phyloP scores from a whole-genome alignment of 2,797 vertebrate species.

The Hozukius guyotensis region DNA sequence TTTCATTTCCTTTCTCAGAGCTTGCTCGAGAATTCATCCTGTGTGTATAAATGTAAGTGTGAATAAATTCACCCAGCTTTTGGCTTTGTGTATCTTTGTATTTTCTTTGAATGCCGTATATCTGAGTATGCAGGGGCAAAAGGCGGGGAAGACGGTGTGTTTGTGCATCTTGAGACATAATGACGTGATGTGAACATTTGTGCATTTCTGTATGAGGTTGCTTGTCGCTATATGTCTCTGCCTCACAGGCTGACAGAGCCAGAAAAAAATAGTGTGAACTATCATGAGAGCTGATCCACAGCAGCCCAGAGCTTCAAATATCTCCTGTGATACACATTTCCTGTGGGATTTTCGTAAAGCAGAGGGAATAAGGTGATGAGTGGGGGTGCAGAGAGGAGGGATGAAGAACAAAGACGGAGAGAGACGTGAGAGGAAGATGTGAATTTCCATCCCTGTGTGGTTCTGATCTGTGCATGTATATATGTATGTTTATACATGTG shows the following conservation, averaged over 20 bases:
- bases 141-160: neutral
- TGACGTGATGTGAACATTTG: neutral
- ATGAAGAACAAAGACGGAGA: slow-evolving; percentile 2
- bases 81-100: neutral
- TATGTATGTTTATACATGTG: neutral
- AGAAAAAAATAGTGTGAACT: slow-evolving; percentile 15
- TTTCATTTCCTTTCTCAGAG: neutral
- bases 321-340: slow-evolving; percentile 22
- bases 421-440: neutral
- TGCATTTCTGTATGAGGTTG: neutral
- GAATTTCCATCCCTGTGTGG: neutral
- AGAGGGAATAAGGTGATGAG: slow-evolving; percentile 28
- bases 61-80: neutral
- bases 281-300: slow-evolving; percentile 12
- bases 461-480: neutral
- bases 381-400: neutral
- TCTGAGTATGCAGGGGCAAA: neutral
- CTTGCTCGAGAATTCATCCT: neutral
- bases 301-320: slow-evolving; percentile 32
- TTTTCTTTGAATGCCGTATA: neutral
- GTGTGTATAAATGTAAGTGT: neutral
- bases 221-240: neutral
- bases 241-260: slow-evolving; percentile 17
- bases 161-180: slow-evolving; percentile 1
- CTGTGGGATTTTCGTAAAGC: slow-evolving; percentile 17